Base-by-base conservation (phyloP, 30 jellyfish, hydroid and myxozoan genomes). In the Clytia hemisphaerica region DNA sequence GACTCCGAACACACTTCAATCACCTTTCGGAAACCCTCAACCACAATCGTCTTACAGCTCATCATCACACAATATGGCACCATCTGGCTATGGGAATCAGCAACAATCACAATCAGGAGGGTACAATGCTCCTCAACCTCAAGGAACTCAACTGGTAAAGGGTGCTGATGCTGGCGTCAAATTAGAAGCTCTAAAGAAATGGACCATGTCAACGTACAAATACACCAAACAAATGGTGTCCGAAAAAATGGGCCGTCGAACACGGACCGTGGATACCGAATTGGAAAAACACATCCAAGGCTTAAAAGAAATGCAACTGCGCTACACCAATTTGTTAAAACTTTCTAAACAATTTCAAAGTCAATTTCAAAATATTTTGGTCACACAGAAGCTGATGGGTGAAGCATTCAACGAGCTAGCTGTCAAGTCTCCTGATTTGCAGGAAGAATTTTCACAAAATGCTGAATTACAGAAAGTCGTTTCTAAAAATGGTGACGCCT, bases 211-310 rank as follows among this genome's bases (percentile, higher is more conserved):
- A 9, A 91, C 99, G 14, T 91, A 78, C 73, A 91, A 91, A 66
- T 91, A 93, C 70, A 91, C 99, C 24, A 82, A 82, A 19, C 99
- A 91, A 37, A 77, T 91, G 59, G 99, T 91, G 4, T 82, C 95
- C 12, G 99, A 91, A 49, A 91, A 77, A 72, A 91, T 91, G 61
- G 99, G 99, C 2, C 77, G 95, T 31, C 82, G 99, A 55, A 72
- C 99, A 64, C 71, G 87, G 73, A 91, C 99, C 57, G 99, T 91
- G 21, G 99, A 91, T 77, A 83, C 93, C 35, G 99, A 83, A 55
- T 76, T 91, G 44, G 99, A 91, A 36, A 82, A 76, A 72, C 99
- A 83, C 37, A 83, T 91, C 61, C 94, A 77, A 38, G 67, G 65
- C 57, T 60, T 91, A n/a, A 77, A 90, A 61, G 99, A 91, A 21